Conservation (phyloP, 1,140 invertebrate genomes). For the Drosophila asahinai region DNA sequence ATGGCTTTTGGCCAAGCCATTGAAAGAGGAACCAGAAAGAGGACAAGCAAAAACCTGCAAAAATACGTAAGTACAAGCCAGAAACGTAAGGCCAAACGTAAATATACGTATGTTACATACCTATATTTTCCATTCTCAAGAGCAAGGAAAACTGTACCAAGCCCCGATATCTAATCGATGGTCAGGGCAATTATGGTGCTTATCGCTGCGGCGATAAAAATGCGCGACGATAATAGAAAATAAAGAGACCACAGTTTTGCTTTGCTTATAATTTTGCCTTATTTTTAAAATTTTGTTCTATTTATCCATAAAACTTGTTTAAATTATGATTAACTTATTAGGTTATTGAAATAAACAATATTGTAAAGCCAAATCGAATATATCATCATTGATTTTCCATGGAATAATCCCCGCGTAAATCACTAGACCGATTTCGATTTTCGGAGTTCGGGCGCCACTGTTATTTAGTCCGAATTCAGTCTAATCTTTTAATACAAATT, state of each 20-base stretch:
- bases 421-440: no score
- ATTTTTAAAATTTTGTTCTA: background rate
- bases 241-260: background rate
- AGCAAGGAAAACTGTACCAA: constrained; percentile 27
- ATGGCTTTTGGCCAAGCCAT: constrained; percentile 36
- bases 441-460: no score
- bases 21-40: constrained; percentile 16
- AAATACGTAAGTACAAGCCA: background rate
- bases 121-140: background rate
- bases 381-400: no score
- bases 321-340: no score
- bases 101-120: background rate
- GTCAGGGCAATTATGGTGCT: constrained; percentile 31
- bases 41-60: constrained; percentile 22
- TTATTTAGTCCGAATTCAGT: no score
- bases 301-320: background rate
- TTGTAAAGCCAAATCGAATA: no score
- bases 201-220: constrained; percentile 38
- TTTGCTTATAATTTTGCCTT: background rate
- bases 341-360: no score
- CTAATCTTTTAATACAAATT: no score
- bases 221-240: constrained; percentile 7
- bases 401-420: no score
- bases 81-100: constrained; percentile 5
- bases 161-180: constrained; percentile 44